Evolutionary conservation across 2,888 invertebrate species (phyloP), one percentile per base, ranked within the genome.

Genomic region (Cylloceria caligata): DNA sequence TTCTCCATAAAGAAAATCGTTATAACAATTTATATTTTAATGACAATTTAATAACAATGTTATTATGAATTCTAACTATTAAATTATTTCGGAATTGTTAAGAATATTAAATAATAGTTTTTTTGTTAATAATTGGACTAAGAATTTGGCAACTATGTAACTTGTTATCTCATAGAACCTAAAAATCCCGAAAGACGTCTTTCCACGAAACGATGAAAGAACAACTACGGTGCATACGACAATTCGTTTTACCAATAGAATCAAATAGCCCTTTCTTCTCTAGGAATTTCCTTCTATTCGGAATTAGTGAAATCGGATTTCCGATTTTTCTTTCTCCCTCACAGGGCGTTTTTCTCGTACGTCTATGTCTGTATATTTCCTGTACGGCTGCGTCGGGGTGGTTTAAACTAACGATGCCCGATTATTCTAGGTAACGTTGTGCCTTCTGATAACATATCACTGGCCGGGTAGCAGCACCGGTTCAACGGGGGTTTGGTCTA

Each of bases 391-490:
- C 67, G 69, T 81, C 68, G 73, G 72, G 60, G 62, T 76, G 83
- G 83, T 80, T 83, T 80, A 80, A 80, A 83, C 83, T 83, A 83
- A 83, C 83, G 83, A 83, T 83, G 76, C 83, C 76, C 83, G 83
- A 83, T 83, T 83, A 83, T 83, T 83, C 83, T 57, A 83, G 83
- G 83, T 80, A 83, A 83, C 83, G 83, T 76, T 83, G 76, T 83
- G 72, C 83, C 83, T 83, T 80, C 83, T 83, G 83, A 83, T 83
- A 83, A 83, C 83, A 80, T 83, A 83, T 83, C 83, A 80, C 83
- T 83, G 83, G 83, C 80, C 71, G 49, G 81, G 72, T 60, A 72
- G 81, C 75, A 76, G 52, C 72, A 80, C 76, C 76, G 68, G 72
- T 76, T 72, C 81, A 72, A 27, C 75, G 52, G 34, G 42, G 42